Base-by-base conservation (phyloP, 2,888 invertebrate genomes). In the Drosophila parthenogenetica region DNA sequence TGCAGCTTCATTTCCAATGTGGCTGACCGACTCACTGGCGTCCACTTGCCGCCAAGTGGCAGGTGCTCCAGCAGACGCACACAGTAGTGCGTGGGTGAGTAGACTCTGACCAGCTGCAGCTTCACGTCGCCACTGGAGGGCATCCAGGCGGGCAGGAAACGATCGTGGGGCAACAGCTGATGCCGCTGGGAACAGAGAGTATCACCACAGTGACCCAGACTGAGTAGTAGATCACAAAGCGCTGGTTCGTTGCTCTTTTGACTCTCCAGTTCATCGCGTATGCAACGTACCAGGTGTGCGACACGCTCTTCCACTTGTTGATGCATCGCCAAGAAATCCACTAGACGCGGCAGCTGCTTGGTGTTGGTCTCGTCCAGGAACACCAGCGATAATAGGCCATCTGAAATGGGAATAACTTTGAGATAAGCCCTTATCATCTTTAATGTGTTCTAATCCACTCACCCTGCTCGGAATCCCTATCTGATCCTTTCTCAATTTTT, bases 1-100 rank as follows among this genome's bases (percentile, higher is more conserved):
- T 72, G 69, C 1, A 70, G 19, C 13, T 50, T 43, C 13, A 87
- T 14, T 0, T 73, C 55, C 1, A 73, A 11, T 1, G 57, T 8
- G 0, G 32, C 5, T 2, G 16, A 5, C 0, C 25, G 45, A 0
- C 45, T 8, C 5, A 66, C 1, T 0, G 2, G 0, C 5, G 48
- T 29, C 82, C 82, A 82, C 8, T 0, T 48, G 3, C 69, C 55
- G 0, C 55, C 60, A 0, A 29, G 43, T 1, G 68, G 66, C 48
- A 69, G 37, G n/a, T 87, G 74, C 42, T 85, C 88, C 48, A 72
- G 11, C 10, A 82, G 13, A 8, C 66, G 69, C 3, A 86, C 86
- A 29, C 86, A 77, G 14, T 77, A 77, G 19, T 83, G 82, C 0
- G 60, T 59, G 0, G 82, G 82, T 5, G 82, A 66, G 25, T 82